Evolutionary conservation across 2,888 invertebrate species (phyloP).

Genomic region (Lobophora halterata): DNA sequence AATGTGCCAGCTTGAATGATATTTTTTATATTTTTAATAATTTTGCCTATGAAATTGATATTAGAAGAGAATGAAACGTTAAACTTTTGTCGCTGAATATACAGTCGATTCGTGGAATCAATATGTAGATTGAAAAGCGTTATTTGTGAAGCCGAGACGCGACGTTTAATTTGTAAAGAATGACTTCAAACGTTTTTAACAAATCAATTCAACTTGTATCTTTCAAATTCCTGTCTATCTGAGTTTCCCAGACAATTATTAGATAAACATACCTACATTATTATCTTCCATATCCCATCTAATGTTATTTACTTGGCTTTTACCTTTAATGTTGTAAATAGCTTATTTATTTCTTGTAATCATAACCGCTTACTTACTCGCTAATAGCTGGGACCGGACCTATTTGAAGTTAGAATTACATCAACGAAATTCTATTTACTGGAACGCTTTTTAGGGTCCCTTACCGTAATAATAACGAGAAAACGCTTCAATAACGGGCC

Average conservation of each 20-base stretch:
- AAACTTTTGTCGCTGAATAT: no score
- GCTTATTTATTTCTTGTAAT: no score
- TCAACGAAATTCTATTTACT: constrained; percentile 26
- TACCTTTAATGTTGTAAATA: no score
- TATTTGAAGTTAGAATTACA: constrained; percentile 24
- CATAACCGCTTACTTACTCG: constrained; percentile 14
- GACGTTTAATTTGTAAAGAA: constrained; percentile 15
- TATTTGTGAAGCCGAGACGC: constrained; percentile 11
- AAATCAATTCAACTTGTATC: no score
- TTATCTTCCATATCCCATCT: not conserved
- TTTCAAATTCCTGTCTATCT: no score
- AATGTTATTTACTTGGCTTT: no score
- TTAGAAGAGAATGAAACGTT: no score
- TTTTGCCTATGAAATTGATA: no score
- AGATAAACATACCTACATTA: not conserved
- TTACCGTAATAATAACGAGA: constrained; percentile 31
- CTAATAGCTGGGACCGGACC: constrained; percentile 15
- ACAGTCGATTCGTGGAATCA: constrained; percentile 13
- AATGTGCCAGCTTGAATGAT: no score
- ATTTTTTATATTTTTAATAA: no score
- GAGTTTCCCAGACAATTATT: not conserved
- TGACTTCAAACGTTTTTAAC: not conserved
- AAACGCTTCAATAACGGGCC: constrained; percentile 30
- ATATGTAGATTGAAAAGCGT: constrained; percentile 20
- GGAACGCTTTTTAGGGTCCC: constrained; percentile 24